phyloP scores from a whole-genome alignment of 92 coral and sea anemone genomes.

The Siderastrea siderea region DNA sequence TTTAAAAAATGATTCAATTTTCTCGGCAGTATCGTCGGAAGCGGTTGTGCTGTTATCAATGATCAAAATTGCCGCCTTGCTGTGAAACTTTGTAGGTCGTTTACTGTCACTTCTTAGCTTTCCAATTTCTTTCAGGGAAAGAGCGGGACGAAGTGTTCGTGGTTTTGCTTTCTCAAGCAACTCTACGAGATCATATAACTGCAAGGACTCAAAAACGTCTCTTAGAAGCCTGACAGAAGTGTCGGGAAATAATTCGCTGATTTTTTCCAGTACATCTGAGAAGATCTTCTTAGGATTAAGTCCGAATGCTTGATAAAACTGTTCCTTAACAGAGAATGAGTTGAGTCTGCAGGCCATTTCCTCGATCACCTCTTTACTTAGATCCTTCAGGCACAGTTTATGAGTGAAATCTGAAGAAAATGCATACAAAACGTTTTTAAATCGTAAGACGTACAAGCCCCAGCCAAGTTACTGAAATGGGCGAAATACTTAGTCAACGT shows the following conservation, averaged over 20 bases:
- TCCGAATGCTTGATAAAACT: neutral
- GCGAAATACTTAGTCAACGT: too few species aligned
- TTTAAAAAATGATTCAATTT: neutral
- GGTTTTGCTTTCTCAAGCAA: slow-evolving; percentile 25
- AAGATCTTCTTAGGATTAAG: neutral
- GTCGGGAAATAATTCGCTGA: neutral
- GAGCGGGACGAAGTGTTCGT: slow-evolving; percentile 15
- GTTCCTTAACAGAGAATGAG: neutral
- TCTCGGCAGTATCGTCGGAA: neutral
- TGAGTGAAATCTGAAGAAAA: neutral
- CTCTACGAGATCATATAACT: slow-evolving; percentile 25
- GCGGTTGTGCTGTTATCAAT: neutral
- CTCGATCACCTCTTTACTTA: neutral
- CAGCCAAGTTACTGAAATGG: too few species aligned
- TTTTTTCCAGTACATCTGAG: neutral
- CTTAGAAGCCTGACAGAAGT: slow-evolving; percentile 15
- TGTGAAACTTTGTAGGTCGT: slow-evolving; percentile 12
- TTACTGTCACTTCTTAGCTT: neutral
- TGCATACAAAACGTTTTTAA: too few species aligned
- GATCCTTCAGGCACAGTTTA: slow-evolving; percentile 4
- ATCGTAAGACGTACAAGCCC: too few species aligned
- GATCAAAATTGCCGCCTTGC: slow-evolving; percentile 8
- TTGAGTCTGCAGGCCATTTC: neutral
- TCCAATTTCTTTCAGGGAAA: slow-evolving; percentile 1
- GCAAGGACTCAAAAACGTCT: slow-evolving; percentile 1